phyloP scores from a whole-genome alignment of 2,888 invertebrate genomes.

The Drosophila demipolita region DNA sequence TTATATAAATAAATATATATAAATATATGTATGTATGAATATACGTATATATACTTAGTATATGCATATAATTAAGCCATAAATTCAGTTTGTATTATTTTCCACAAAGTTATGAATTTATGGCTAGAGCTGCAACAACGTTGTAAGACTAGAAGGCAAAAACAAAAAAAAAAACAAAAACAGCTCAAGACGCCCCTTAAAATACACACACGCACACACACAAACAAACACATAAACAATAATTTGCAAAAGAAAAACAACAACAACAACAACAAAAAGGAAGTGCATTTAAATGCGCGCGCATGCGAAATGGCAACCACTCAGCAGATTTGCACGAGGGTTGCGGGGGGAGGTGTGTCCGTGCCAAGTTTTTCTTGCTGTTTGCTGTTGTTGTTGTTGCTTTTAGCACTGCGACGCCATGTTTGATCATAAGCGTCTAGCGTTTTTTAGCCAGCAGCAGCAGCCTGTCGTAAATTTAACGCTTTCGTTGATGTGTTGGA shows the following conservation, averaged over 20 bases:
- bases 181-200: constrained; percentile 43
- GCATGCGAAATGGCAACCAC: constrained; percentile 74
- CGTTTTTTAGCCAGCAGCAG: constrained; percentile 35
- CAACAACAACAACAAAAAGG: constrained; percentile 57
- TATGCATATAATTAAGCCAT: constrained; percentile 82
- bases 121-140: constrained; percentile 62
- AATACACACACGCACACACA: constrained; percentile 38
- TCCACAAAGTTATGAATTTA: constrained; percentile 82
- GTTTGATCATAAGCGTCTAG: constrained; percentile 67
- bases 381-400: neutral
- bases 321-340: neutral
- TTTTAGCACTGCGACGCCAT: constrained; percentile 53
- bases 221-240: constrained; percentile 46
- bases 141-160: constrained; percentile 22
- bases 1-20: neutral
- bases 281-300: constrained; percentile 81
- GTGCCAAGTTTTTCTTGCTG: neutral
- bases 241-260: constrained; percentile 52
- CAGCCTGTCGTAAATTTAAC: constrained; percentile 76
- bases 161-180: neutral
- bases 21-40: neutral
- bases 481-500: constrained; percentile 59
- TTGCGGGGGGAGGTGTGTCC: neutral
- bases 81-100: constrained; percentile 82
- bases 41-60: constrained; percentile 7